Conservation (phyloP, 2,888 invertebrate genomes). For the Syritta pipiens region DNA sequence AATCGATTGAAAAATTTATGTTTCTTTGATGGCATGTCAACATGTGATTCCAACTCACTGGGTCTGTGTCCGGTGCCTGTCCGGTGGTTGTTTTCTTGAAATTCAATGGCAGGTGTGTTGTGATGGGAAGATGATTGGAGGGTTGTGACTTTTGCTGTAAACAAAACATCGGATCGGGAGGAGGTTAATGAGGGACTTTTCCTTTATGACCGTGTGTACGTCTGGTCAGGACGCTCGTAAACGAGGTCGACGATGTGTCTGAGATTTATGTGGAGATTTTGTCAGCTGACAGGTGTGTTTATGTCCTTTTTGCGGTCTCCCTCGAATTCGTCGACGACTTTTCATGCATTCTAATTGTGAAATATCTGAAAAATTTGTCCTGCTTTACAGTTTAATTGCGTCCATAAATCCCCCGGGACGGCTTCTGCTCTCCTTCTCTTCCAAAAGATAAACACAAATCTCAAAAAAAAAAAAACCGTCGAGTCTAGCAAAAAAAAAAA, state of each 20-base stretch:
- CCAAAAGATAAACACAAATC: slow-evolving; percentile 14
- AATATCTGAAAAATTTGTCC: slow-evolving; percentile 32
- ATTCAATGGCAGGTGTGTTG: too few relatives aligned
- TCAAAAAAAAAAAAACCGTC: slow-evolving; percentile 19
- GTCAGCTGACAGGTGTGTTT: too few relatives aligned
- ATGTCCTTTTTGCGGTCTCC: too few relatives aligned
- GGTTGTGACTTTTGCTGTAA: slow-evolving; percentile 18
- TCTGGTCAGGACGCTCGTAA: too few relatives aligned
- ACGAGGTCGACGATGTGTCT: too few relatives aligned
- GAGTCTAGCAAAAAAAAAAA: slow-evolving; percentile 17
- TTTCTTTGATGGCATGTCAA: slow-evolving; percentile 71
- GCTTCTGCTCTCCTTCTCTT: slow-evolving; percentile 3
- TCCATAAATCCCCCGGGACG: slow-evolving; percentile 53
- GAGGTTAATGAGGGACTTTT: slow-evolving; percentile 7
- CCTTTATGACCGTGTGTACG: too few relatives aligned
- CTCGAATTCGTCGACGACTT: slow-evolving; percentile 13
- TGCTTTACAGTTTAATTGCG: slow-evolving; percentile 36
- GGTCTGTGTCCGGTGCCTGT: slow-evolving; percentile 23
- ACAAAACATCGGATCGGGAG: background rate
- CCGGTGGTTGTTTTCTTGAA: slow-evolving; percentile 44
- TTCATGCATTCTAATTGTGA: slow-evolving; percentile 51
- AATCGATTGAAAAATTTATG: slow-evolving; percentile 74
- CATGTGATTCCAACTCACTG: slow-evolving; percentile 66
- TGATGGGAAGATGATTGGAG: too few relatives aligned
- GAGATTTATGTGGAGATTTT: too few relatives aligned